A percentile compares a stretch with the other conserved stretches of the same genome.
These are phyloP conservation scores for Mechanitis mazaeus DNA, from an alignment of 2,888 invertebrate genomes.

Conservation along the genomic window DNA sequence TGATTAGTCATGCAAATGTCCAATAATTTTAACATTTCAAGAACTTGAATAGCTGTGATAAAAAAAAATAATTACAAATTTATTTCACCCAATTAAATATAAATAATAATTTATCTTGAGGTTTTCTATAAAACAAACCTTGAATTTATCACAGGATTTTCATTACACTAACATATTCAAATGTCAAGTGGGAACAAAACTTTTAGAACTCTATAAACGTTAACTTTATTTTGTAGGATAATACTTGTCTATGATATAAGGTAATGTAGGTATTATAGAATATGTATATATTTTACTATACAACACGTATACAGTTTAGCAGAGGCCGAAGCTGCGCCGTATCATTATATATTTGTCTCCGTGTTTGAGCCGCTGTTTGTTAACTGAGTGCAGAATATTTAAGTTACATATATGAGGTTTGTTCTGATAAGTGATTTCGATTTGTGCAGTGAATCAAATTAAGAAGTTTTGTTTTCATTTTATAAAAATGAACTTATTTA, in stretches of 20 bases:
- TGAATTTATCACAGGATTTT: too few relatives aligned
- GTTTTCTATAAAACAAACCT: too few relatives aligned
- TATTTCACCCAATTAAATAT: too few relatives aligned
- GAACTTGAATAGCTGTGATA: too few relatives aligned
- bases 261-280: background rate
- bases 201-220: background rate
- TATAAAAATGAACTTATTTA: conserved; percentile 10
- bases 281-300: conserved; percentile 8
- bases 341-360: conserved; percentile 42
- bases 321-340: conserved; percentile 15
- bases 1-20: conserved; percentile 4
- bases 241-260: conserved; percentile 26
- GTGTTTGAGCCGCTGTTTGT: conserved; percentile 38
- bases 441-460: background rate
- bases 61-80: too few relatives aligned
- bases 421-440: background rate
- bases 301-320: conserved; percentile 32
- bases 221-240: conserved; percentile 24
- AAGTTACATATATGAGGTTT: conserved; percentile 15
- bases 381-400: conserved; percentile 15
- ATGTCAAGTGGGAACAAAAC: background rate
- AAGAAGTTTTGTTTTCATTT: background rate
- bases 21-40: too few relatives aligned
- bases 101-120: too few relatives aligned
- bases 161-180: conserved; percentile 4